Percentiles rank a stretch among this genome's conserved stretches.
phyloP scores from a whole-genome alignment of 2,888 invertebrate genomes.

The Petrolisthes cinctipes region DNA sequence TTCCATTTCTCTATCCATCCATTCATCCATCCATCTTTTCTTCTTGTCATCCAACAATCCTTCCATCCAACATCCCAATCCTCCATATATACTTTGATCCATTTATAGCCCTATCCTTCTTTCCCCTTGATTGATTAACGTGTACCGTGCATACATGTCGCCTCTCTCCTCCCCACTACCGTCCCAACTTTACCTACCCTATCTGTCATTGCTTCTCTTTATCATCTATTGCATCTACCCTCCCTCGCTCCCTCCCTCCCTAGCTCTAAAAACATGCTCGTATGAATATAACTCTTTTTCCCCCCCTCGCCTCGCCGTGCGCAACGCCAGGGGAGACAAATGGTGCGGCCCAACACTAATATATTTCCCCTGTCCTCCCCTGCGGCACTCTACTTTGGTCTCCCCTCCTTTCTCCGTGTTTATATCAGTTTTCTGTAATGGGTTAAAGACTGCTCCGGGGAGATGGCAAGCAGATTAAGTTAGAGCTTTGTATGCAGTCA shows the following conservation, averaged over 20 bases:
- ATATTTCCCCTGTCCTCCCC: not conserved
- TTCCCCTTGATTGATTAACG: too few relatives aligned
- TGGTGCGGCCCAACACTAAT: not conserved
- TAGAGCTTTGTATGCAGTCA: too few relatives aligned
- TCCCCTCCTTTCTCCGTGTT: not conserved
- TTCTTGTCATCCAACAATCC: too few relatives aligned
- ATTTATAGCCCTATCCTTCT: too few relatives aligned
- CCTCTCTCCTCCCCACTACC: too few relatives aligned
- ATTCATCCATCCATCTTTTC: too few relatives aligned
- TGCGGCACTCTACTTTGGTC: not conserved
- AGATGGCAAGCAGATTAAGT: not conserved
- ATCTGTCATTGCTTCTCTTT: too few relatives aligned
- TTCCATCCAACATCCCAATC: too few relatives aligned
- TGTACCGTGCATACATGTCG: too few relatives aligned
- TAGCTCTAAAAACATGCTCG: not conserved
- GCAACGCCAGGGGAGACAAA: not conserved
- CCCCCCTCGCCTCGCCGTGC: not conserved
- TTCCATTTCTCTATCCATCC: too few relatives aligned
- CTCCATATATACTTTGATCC: too few relatives aligned
- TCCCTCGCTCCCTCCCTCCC: not conserved
- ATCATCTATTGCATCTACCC: not conserved
- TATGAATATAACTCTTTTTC: not conserved
- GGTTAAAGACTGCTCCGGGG: not conserved
- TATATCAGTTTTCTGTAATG: conserved; percentile 4
- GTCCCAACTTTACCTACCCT: too few relatives aligned